Evolutionary conservation across 2,797 vertebrate genomes (phyloP), one percentile per base, ranked within the genome.

Genomic region (Tragelaphus oryx): DNA sequence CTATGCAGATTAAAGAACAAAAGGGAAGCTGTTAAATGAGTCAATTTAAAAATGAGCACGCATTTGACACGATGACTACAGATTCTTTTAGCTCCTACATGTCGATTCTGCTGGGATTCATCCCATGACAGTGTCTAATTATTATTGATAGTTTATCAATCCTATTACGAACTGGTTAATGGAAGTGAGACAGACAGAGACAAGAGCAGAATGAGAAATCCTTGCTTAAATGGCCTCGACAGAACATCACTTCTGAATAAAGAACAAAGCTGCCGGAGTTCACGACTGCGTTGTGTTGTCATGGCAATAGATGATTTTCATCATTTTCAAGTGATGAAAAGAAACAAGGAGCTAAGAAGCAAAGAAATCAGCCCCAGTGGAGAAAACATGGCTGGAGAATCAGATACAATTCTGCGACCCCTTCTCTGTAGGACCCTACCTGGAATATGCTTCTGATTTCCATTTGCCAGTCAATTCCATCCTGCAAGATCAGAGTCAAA

Each of bases 261-360:
- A 97, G 97, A 98, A 98, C 98, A 97, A 97, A 98, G 97, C 97
- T 96, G 92, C 95, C 96, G 81, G 98, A 97, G 97, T 97, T 98
- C 96, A 95, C 50, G 92, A 98, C 89, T 98, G 97, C 97, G 97
- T 97, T 98, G 98, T 97, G 98, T 98, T 98, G 98, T 98, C 98
- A 98, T 98, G 98, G 98, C 97, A 98, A 98, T 97, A 96, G 97
- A 98, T 98, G 97, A 97, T 98, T 98, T 98, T 96, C 97, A 97
- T 98, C 98, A 98, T 98, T 98, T 98, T 88, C 97, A 98, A 98
- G 98, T 97, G 97, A 98, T 97, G 97, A 97, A 96, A 98, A 98
- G 97, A 98, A 98, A 93, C 97, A 96, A 97, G 97, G 97, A 97
- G 95, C 95, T 95, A 98, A 98, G 97, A 97, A 98, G 94, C 95